Evolutionary conservation across 2,888 invertebrate genomes (phyloP).

Genomic region (Dorcus parallelipipedus): DNA sequence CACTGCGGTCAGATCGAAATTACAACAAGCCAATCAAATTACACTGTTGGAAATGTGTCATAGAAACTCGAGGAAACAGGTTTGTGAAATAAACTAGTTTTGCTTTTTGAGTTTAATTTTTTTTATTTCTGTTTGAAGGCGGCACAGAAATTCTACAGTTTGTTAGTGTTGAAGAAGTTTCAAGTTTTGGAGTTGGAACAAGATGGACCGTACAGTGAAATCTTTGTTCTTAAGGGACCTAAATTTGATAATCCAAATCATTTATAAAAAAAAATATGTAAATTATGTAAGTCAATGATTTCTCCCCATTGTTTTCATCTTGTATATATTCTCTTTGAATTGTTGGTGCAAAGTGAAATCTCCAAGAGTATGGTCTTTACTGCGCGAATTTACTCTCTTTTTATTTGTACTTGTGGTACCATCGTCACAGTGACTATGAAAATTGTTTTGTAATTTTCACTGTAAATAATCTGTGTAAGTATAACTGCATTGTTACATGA

Average conservation of each 20-base stretch:
- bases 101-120: slow-evolving; percentile 1
- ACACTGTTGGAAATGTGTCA: slow-evolving; percentile 77
- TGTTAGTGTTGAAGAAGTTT: slow-evolving; percentile 95
- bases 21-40: slow-evolving; percentile 64
- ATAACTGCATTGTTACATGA: slow-evolving; percentile 11
- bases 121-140: slow-evolving; percentile 56
- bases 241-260: slow-evolving; percentile 78
- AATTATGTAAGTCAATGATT: background rate
- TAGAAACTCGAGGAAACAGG: slow-evolving; percentile 84
- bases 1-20: slow-evolving; percentile 69
- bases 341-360: background rate
- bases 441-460: slow-evolving; percentile 8
- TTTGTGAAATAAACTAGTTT: slow-evolving; percentile 35
- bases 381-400: background rate
- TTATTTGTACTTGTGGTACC: background rate
- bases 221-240: slow-evolving; percentile 77
- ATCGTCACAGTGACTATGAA: background rate
- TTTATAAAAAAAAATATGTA: slow-evolving; percentile 1
- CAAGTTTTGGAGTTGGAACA: slow-evolving; percentile 88
- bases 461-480: slow-evolving; percentile 12
- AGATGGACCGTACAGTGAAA: slow-evolving; percentile 81
- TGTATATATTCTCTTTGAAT: background rate
- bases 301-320: background rate
- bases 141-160: slow-evolving; percentile 98
- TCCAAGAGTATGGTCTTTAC: background rate